Evolutionary conservation across 2,888 invertebrate species (phyloP), one percentile per base, ranked within the genome.

Genomic region (Helleia helle): DNA sequence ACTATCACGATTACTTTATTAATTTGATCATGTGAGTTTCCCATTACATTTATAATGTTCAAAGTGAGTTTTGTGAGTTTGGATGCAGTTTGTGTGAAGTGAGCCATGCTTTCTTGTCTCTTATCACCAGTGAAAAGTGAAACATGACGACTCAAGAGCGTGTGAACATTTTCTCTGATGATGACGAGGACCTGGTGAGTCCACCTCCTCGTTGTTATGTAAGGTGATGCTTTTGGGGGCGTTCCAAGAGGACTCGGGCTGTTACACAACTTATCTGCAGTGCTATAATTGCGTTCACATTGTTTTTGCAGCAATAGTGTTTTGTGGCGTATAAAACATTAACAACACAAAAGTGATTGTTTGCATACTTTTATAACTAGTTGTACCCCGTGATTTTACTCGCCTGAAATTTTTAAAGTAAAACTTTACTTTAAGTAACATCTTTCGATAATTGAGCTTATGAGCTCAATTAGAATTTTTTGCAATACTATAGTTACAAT

Each of bases 41-140:
- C 45, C 22, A 36, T 42, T 48, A 50, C 48, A 43, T 48, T 51
- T 50, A 49, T 41, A 43, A 31, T 34, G 34, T n/a, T 1, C 4
- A 7, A 3, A 37, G 29, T 13, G 30, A 30, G 46, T 39, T 17
- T 46, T 43, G 44, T 17, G 44, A 48, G 50, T 66, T 71, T 69
- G 80, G 81, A 81, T 81, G 81, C 77, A 81, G 80, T 81, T 81
- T 40, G 54, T 59, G 75, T 74, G 72, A 59, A 65, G 60, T 79
- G 69, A 77, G 58, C 56, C 70, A 83, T 83, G 83, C 63, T 62
- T 55, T 55, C 55, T 57, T 47, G 41, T n/a, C n/a, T n/a, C 46
- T 44, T 43, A 52, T 53, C 51, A 55, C 54, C 59, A 54, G 62
- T 63, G 62, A 64, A 63, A 61, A 49, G 53, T 52, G 59, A 52